phyloP scores from a whole-genome alignment of 2,113 vertebrate species.

The Misgurnus mizolepis region DNA sequence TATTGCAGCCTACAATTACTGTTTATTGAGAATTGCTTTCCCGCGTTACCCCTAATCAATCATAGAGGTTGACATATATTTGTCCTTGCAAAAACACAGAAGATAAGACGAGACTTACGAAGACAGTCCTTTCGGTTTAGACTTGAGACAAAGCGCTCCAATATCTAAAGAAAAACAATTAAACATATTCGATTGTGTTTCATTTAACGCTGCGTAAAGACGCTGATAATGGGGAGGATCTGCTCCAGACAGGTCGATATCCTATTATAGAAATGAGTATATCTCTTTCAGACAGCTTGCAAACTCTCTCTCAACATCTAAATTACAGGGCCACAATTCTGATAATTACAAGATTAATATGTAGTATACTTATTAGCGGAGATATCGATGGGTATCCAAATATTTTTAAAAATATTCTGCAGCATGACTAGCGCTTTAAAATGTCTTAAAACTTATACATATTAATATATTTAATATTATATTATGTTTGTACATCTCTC shows the following conservation, averaged over 20 bases:
- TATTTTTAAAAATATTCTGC: constrained; percentile 7
- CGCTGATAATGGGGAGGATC: constrained; percentile 81
- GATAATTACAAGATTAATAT: constrained; percentile 96
- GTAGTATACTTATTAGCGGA: constrained; percentile 91
- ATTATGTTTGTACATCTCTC: no score
- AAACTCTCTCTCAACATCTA: constrained; percentile 86
- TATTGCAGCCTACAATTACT: constrained; percentile 33
- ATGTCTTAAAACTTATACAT: not conserved
- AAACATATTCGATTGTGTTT: constrained; percentile 87
- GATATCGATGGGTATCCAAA: constrained; percentile 73
- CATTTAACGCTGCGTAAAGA: constrained; percentile 84
- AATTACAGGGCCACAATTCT: constrained; percentile 93
- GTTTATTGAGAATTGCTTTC: constrained; percentile 36
- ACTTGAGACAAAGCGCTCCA: constrained; percentile 41
- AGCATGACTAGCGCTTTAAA: not conserved
- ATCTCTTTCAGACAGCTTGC: constrained; percentile 93
- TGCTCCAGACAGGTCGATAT: constrained; percentile 85
- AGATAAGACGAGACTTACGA: not conserved
- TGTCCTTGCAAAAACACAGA: constrained; percentile 5
- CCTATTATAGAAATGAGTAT: constrained; percentile 89
- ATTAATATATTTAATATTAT: no score
- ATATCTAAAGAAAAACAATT: constrained; percentile 80
- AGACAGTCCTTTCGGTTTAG: constrained; percentile 13
- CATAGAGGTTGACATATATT: constrained; percentile 12
- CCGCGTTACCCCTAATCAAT: not conserved